Conservation (phyloP, 1,140 invertebrate genomes). For the Bombus confusus region DNA sequence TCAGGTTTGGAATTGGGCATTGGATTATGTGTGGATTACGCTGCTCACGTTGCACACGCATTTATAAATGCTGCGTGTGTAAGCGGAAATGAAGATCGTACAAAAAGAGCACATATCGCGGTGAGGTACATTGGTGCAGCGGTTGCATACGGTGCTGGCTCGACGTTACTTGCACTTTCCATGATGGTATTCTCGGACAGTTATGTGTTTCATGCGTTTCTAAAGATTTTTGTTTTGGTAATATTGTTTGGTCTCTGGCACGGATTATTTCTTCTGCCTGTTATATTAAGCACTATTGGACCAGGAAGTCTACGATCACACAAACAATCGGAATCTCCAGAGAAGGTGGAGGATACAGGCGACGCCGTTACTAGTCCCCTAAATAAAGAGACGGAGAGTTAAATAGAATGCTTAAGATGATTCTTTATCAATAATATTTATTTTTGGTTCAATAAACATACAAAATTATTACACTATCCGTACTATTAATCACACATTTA, state of each 20-base stretch:
- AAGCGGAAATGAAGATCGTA: conserved; percentile 80
- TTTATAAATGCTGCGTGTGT: conserved; percentile 85
- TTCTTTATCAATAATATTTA: conserved; percentile 83
- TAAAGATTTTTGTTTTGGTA: conserved; percentile 91
- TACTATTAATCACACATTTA: conserved; percentile 83
- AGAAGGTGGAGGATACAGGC: not conserved
- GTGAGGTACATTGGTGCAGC: conserved; percentile 90
- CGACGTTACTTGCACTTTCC: conserved; percentile 90
- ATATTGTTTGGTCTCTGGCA: conserved; percentile 90
- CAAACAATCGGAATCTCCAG: not conserved
- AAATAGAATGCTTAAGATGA: not conserved
- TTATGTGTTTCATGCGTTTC: conserved; percentile 92
- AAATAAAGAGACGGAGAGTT: conserved; percentile 61
- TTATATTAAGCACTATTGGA: conserved; percentile 88
- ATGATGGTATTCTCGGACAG: conserved; percentile 88
- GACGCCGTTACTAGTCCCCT: conserved; percentile 46
- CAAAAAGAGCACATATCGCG: conserved; percentile 86
- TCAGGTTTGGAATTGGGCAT: conserved; percentile 90
- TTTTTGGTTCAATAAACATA: conserved; percentile 83
- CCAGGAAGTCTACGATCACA: conserved; percentile 77
- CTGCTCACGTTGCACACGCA: conserved; percentile 93
- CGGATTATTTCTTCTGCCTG: conserved; percentile 89
- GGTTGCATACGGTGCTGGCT: conserved; percentile 91
- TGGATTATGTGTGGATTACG: conserved; percentile 94
- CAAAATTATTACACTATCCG: conserved; percentile 83